Evolutionary conservation across 2,113 vertebrate species (phyloP), one percentile per base, ranked within the genome.

Genomic region (Potamarius usumacintae): DNA sequence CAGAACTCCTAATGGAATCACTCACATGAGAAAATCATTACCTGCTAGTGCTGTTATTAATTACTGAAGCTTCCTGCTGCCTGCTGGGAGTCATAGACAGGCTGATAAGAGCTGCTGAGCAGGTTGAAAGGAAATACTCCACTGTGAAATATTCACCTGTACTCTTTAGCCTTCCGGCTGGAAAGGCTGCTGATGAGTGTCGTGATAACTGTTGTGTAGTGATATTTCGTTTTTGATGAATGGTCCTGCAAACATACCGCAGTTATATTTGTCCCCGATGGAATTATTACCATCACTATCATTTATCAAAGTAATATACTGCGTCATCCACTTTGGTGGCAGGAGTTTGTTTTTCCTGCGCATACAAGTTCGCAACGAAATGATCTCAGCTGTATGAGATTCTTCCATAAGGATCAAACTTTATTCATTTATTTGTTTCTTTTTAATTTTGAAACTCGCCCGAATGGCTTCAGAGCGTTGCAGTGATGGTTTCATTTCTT

Each of bases 1-100:
- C 48, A 55, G 22, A 42, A 42, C 17, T 62, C 82, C 60, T 92
- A 92, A 93, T 93, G 89, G 86, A 95, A 91, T 92, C 88, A 90
- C 78, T 87, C 88, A 91, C 88, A 93, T 93, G 92, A 90, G 91
- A 90, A 93, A 92, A 93, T 92, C 88, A 90, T 93, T 91, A 91
- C 80, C 72, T 90, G 82, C 77, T 12, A 82, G 78, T 90, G 90
- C 60, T 76, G 89, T 92, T 91, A 92, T 92, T 93, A 92, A 90
- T 90, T 91, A 93, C 90, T 92, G 85, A 92, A 92, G 91, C 91
- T 62, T 27, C 69, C 48, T 30, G 27, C 69, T 76, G 74, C 58
- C 55, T 84, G 84, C 34, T 82, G 78, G 10, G 79, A 83, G 50
- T 82, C 83, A 50, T 1, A 80, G 74, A 62, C 50, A 76, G 69